These are phyloP conservation scores for Heterodera schachtii DNA, from an alignment of 1,140 invertebrate genomes.

Conservation along the genomic window DNA sequence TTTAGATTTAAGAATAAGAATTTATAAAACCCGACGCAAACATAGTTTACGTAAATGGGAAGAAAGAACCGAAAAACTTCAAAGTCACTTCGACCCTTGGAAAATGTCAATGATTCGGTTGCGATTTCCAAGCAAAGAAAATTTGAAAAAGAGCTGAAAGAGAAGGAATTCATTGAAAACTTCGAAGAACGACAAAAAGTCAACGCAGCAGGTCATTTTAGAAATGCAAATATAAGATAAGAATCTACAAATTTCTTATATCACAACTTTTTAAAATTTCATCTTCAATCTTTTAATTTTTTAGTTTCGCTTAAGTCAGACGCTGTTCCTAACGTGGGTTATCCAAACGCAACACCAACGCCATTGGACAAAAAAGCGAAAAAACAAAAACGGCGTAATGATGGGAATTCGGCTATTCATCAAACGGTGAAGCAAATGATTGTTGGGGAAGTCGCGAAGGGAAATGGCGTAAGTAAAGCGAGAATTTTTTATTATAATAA, in stretches of 20 bases:
- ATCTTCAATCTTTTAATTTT: background rate
- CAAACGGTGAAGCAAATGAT: conserved; percentile 4
- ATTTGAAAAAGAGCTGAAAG: background rate
- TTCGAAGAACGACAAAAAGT: background rate
- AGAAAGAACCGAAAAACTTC: background rate
- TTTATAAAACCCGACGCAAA: no score
- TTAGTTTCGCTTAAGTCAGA: conserved; percentile 9
- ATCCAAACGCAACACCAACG: conserved; percentile 9
- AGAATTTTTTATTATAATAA: background rate
- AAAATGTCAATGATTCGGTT: background rate
- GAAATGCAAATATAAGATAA: no score
- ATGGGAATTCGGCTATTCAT: conserved; percentile 8
- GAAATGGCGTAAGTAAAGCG: background rate
- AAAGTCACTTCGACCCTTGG: background rate
- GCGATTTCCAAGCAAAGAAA: background rate
- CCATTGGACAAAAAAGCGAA: background rate
- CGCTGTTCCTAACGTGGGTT: background rate
- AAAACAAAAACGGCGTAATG: conserved; percentile 16
- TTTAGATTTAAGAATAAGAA: no score
- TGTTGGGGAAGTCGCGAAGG: no score
- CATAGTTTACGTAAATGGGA: background rate
- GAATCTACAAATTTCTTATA: no score
- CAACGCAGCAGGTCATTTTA: background rate
- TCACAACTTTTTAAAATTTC: no score
- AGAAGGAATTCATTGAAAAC: background rate